phyloP scores from a whole-genome alignment of 2,797 vertebrate species.

The Acropternis orthonyx region DNA sequence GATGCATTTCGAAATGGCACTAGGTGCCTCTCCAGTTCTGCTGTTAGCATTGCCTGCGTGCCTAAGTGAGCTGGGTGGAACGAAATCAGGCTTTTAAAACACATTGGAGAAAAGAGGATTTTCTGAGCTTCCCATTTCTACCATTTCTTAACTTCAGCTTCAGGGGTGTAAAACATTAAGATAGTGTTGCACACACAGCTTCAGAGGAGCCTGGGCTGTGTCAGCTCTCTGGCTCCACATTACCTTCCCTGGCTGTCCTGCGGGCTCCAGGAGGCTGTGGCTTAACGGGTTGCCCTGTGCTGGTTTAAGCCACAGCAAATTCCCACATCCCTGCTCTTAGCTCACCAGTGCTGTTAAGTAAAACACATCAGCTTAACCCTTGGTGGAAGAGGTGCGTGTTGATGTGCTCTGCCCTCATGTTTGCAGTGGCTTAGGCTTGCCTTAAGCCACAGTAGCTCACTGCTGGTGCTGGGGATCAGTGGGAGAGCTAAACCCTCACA shows the following conservation, averaged over 20 bases:
- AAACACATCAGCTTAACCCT: conserved; percentile 30
- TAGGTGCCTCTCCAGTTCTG: accelerated
- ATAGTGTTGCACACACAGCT: not conserved
- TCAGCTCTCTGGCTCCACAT: not conserved
- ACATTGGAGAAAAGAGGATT: conserved; percentile 1
- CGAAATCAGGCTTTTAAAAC: not conserved
- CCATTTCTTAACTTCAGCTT: not conserved
- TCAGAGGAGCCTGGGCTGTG: not conserved
- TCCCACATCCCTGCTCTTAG: not conserved
- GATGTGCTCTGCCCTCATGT: not conserved
- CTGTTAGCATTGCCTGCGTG: not conserved
- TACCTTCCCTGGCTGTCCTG: not conserved
- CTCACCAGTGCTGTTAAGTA: conserved; percentile 34
- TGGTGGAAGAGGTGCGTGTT: not conserved
- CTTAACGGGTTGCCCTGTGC: conserved; percentile 11
- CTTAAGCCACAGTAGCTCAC: not conserved
- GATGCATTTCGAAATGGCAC: not conserved
- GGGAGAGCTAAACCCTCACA: not conserved
- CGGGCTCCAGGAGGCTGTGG: not conserved
- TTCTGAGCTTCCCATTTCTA: not conserved
- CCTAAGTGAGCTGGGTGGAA: not conserved
- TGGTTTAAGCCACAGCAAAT: conserved; percentile 1
- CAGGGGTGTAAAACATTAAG: not conserved
- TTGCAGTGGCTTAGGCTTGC: conserved; percentile 1
- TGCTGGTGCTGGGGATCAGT: not conserved